These are phyloP conservation scores for Callyntrura sp. DNA, from an alignment of 2,888 invertebrate genomes.

Conservation along the genomic window DNA sequence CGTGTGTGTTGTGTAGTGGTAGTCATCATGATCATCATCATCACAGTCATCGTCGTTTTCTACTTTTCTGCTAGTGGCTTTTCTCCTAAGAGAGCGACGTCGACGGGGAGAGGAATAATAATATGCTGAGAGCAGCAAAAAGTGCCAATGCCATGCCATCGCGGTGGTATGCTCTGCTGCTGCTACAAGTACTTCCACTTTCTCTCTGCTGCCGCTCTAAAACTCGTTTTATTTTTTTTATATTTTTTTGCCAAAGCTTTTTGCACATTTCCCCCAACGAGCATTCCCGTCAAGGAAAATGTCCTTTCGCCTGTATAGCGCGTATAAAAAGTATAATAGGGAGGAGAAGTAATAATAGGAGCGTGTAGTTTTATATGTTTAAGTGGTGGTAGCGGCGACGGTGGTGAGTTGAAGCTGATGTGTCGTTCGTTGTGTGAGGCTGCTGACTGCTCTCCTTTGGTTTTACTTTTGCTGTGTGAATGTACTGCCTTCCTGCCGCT, in stretches of 20 bases:
- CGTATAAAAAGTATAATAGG: constrained; percentile 52
- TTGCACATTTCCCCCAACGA: constrained; percentile 71
- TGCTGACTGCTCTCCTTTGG: constrained; percentile 78
- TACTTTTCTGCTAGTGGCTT: constrained; percentile 68
- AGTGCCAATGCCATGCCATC: constrained; percentile 78
- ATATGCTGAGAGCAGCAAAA: constrained; percentile 78
- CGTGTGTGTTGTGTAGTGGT: constrained; percentile 65
- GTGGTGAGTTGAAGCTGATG: constrained; percentile 73
- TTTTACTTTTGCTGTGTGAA: constrained; percentile 54
- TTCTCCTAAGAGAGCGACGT: constrained; percentile 70
- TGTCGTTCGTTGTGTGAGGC: constrained; percentile 78
- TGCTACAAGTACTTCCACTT: constrained; percentile 73
- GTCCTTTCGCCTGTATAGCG: constrained; percentile 51
- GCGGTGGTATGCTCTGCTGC: constrained; percentile 67
- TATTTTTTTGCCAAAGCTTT: constrained; percentile 62
- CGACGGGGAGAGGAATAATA: constrained; percentile 65
- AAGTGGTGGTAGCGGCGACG: constrained; percentile 48
- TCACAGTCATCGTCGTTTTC: constrained; percentile 63
- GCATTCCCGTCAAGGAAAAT: constrained; percentile 71
- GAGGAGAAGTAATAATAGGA: neutral
- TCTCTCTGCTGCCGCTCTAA: constrained; percentile 54
- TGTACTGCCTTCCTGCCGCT: constrained; percentile 36
- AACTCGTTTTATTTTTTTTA: constrained; percentile 63
- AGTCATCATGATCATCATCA: constrained; percentile 56
- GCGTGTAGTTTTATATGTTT: neutral